Base-by-base conservation (phyloP, 2,888 invertebrate species). In the Macrophya annulata region DNA sequence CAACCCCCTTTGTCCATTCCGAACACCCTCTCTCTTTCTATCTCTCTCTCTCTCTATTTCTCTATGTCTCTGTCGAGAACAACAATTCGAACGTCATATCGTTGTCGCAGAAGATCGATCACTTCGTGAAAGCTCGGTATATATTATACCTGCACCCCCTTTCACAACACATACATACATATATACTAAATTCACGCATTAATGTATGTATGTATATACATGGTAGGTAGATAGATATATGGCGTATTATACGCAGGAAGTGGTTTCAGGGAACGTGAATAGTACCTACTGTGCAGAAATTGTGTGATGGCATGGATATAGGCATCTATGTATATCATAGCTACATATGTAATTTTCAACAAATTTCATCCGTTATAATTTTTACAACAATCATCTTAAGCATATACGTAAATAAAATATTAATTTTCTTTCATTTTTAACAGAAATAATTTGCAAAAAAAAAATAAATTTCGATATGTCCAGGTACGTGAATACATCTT, bases 11-110 rank as follows among this genome's bases (percentile, higher is more conserved):
- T 74, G 74, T 74, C 40, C 72, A 43, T 71, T 62, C 21, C 17
- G 37, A 62, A 62, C 25, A 48, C 48, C 12, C 48, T 37, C 37
- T 37, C 4, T 3, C 31, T 43, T n/a, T 5, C 31, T 43, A 8
- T 5, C 43, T 45, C 21, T 43, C 21, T 45, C 21, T 25, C 21
- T 25, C 43, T 74, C n/a, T 74, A 10, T 10, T 45, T 59, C 79
- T 59, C 17, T 59, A 17, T 48, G 9, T 45, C 10, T 76, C 48
- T 76, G 6, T n/a, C 43, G 43, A 21, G 10, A n/a, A 62, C 81
- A 43, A 81, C 62, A 62, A 81, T 81, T 81, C 81, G 3, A 79
- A 37, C 79, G 79, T 55, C 59, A 59, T 79, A n/a, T 81, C 43
- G 59, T 43, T 59, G 81, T 62, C 62, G 15, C 12, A 15, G 12